Evolutionary conservation across 1,140 invertebrate species (phyloP).

Genomic region (Scaptodrosophila lebanonensis): DNA sequence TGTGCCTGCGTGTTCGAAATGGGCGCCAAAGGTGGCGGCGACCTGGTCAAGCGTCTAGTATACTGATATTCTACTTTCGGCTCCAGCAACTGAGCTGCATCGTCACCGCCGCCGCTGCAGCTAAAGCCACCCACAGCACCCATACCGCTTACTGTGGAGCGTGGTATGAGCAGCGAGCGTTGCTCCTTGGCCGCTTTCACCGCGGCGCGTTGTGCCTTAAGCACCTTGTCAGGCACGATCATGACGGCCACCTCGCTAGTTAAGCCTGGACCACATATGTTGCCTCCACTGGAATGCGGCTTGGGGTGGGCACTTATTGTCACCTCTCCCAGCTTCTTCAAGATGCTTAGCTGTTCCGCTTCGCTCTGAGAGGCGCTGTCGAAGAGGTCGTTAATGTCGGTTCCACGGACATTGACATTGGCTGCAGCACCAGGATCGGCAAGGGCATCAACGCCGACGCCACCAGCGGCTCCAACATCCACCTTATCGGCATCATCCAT

Average conservation of each 20-base stretch:
- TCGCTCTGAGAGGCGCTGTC: background rate
- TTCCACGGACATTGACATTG: no score
- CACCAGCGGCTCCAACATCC: background rate
- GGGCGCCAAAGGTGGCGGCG: slow-evolving; percentile 46
- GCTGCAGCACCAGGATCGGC: background rate
- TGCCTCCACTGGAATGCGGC: no score
- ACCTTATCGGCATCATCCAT: slow-evolving; percentile 5
- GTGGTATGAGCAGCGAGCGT: slow-evolving; percentile 17
- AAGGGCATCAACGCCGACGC: background rate
- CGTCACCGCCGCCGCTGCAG: background rate
- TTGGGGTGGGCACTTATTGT: background rate
- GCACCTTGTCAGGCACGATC: slow-evolving; percentile 3
- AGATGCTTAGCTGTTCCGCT: background rate
- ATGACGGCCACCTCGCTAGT: background rate
- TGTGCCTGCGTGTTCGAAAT: slow-evolving; percentile 21
- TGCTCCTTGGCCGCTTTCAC: slow-evolving; percentile 7
- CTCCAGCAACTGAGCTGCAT: background rate
- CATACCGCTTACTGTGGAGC: background rate
- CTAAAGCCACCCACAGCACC: background rate
- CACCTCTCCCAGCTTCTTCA: background rate
- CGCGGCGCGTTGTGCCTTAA: slow-evolving; percentile 7
- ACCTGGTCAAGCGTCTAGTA: slow-evolving; percentile 19
- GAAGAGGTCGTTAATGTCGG: no score
- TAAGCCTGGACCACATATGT: no score
- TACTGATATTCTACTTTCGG: slow-evolving; percentile 1